Base-by-base conservation (phyloP, 2,888 invertebrate genomes). In the Pachliopta kotzebuea region DNA sequence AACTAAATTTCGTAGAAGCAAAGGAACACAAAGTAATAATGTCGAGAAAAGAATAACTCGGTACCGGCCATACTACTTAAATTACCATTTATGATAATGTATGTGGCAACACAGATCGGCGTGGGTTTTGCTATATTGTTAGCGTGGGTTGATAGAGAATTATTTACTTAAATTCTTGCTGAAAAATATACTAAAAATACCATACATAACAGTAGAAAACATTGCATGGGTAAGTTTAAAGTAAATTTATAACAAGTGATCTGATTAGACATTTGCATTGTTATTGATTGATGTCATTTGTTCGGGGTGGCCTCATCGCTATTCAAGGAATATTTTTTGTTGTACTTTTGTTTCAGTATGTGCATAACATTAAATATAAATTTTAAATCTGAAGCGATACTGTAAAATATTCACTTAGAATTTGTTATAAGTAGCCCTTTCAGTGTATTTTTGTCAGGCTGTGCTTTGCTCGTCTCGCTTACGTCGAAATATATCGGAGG, bases 101-200 rank as follows among this genome's bases (percentile, higher is more conserved):
- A 58, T 23, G 60, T 79, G 83, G 86, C 85, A 90, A 85, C 84
- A 81, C 81, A 78, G 73, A 76, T 85, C 84, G 86, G 90, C 90
- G 90, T 90, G 89, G 90, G 90, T 89, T 83, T 79, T 75, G 77
- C 56, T 71, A 79, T 73, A 73, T 82, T 85, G 84, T 83, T 88
- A 77, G 90, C 90, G 90, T 89, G 89, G 88, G 87, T 86, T 79
- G 78, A 76, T 76, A 74, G 76, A 76, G 76, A 81, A 76, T 76
- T 76, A 77, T 76, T 77, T 75, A 75, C 72, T 71, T 69, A 67
- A 65, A 62, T 69, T 68, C 63, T 67, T 68, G 64, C 55, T 63
- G 57, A 49, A 58, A 67, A 60, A 50, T 62, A 52, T 56, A 62
- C 37, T 66, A 59, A 74, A 76, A 71, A 70, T 60, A 63, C 65